Evolutionary conservation across 2,797 vertebrate species (phyloP).

Genomic region (Lindbergichthys nudifrons): DNA sequence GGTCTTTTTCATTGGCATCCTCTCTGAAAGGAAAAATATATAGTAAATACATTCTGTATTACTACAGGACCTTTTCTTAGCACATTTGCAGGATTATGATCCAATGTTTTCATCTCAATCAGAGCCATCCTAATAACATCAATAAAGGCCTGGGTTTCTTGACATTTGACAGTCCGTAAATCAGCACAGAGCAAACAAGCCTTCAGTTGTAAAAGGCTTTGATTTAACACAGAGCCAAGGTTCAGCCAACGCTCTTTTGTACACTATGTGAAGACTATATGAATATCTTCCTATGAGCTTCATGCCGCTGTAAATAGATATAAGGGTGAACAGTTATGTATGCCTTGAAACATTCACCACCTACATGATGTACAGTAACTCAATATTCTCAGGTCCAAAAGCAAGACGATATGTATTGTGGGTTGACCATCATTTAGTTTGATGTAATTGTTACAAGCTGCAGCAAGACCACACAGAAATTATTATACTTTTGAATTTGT

Average conservation of each 20-base stretch:
- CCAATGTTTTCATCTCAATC: constrained; percentile 26
- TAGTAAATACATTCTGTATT: constrained; percentile 8
- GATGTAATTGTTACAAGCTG: constrained; percentile 2
- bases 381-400: not conserved
- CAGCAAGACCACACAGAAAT: not conserved
- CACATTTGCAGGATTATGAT: constrained; percentile 16
- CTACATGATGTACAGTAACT: constrained; percentile 24
- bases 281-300: constrained; percentile 3
- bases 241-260: constrained; percentile 11
- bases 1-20: constrained; percentile 17
- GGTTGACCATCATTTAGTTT: not conserved
- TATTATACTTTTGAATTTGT: not conserved
- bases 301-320: constrained; percentile 31
- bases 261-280: constrained; percentile 1
- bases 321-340: constrained; percentile 12
- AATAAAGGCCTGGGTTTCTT: constrained; percentile 13
- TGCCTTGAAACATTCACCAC: constrained; percentile 34
- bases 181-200: constrained; percentile 31
- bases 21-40: not conserved
- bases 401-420: not conserved
- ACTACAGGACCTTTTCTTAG: constrained; percentile 3
- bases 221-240: constrained; percentile 16
- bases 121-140: constrained; percentile 19
- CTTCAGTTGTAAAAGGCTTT: constrained; percentile 19
- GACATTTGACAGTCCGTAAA: constrained; percentile 44